These are phyloP conservation scores for Callosobruchus maculatus DNA, from an alignment of 2,888 invertebrate genomes.

Conservation along the genomic window DNA sequence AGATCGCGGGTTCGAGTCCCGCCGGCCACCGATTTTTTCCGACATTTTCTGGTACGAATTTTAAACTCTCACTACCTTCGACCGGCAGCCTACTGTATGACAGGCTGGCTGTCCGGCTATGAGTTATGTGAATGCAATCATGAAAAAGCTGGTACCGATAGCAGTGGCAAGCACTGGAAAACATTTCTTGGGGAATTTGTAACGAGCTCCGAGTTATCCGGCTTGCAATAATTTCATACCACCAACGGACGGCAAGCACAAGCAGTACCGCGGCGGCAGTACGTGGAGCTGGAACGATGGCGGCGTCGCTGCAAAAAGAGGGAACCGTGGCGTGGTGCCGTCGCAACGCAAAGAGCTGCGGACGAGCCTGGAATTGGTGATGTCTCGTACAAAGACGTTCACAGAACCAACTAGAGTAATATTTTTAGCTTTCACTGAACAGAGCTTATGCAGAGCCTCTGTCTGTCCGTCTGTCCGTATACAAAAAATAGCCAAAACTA, in stretches of 20 bases:
- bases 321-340: constrained; percentile 16
- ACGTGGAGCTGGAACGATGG: no score
- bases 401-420: no score
- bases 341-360: constrained; percentile 8
- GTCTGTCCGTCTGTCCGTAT: no score
- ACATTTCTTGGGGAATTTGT: constrained; percentile 11
- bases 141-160: background rate
- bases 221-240: constrained; percentile 9
- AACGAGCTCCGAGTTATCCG: constrained; percentile 10
- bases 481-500: no score
- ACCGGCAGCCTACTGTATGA: background rate
- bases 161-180: background rate
- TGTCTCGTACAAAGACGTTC: constrained; percentile 22
- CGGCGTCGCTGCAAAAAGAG: constrained; percentile 16
- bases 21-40: no score
- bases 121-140: background rate
- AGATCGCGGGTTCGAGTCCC: no score
- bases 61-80: background rate
- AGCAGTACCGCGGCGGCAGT: constrained; percentile 3
- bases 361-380: constrained; percentile 23
- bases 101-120: background rate
- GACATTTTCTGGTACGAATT: no score
- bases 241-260: constrained; percentile 2
- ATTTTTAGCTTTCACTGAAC: no score
- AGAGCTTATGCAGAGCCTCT: no score